Evolutionary conservation across 2,888 invertebrate genomes (phyloP), one percentile per base, ranked within the genome.

Genomic region (Tetragonula carbonaria): DNA sequence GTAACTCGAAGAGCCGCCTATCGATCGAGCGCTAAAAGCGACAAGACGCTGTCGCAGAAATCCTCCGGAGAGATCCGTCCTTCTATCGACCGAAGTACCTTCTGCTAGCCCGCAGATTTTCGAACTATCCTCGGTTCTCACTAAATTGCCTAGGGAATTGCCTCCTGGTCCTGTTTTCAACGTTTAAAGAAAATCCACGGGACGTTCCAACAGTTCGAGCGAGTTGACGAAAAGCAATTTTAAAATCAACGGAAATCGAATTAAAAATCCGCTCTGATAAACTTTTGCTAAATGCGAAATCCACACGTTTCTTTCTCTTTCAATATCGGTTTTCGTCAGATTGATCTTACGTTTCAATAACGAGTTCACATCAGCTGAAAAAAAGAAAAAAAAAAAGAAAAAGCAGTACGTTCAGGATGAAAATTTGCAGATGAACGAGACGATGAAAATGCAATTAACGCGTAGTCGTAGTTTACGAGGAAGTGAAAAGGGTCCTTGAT

Each of bases 1-100:
- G 83, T 74, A 75, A 78, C 86, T 85, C 68, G 86, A 83, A 87
- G 78, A 88, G 79, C 80, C 53, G 23, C 57, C 45, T 80, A 86
- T 87, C 86, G 87, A 87, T 88, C 88, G 45, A 45, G 74, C 53
- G 55, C n/a, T 28, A 13, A 21, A 18, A 71, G 75, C 65, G 73
- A 78, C 59, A 76, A 81, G 83, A 74, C 28, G 28, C 50, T 65
- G 79, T 76, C 76, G 70, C 57, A 51, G 67, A 74, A 74, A 80
- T 78, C 66, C 77, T 80, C 72, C 53, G 11, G 82, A 82, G 82
- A 68, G 57, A 62, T 62, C 55, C 74, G 71, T 81, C 75, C 74
- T 55, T 72, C 72, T 71, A 75, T 33, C 71, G 3, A 33, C 13
- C 70, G 16, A 45, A 45, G 57, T 65, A 73, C 63, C 66, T 23